Evolutionary conservation across 2,888 invertebrate species (phyloP).

Genomic region (Morpho deidamia): DNA sequence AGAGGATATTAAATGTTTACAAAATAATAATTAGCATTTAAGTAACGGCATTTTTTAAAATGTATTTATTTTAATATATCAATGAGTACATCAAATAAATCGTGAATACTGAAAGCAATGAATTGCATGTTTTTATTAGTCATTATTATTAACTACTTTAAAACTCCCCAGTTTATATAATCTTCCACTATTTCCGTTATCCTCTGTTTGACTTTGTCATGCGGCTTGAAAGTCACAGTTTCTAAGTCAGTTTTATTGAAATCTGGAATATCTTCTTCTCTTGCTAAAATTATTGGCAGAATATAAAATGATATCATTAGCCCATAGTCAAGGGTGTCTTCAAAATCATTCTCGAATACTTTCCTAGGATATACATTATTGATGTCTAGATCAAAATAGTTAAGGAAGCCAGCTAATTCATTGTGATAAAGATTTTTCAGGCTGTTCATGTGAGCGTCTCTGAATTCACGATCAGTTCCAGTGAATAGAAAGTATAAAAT

Average conservation of each 20-base stretch:
- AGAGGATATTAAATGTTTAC: no score
- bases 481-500: conserved; percentile 31
- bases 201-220: conserved; percentile 24
- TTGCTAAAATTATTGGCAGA: conserved; percentile 24
- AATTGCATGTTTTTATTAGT: no score
- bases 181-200: conserved; percentile 33
- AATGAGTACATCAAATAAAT: no score
- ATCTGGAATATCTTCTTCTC: conserved; percentile 26
- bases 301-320: conserved; percentile 18
- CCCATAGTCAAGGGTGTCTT: conserved; percentile 25
- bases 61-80: no score
- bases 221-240: conserved; percentile 15
- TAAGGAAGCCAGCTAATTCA: conserved; percentile 30
- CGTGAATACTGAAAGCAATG: no score
- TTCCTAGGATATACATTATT: conserved; percentile 25
- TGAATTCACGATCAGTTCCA: conserved; percentile 29
- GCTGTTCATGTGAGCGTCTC: conserved; percentile 31
- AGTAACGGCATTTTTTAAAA: no score
- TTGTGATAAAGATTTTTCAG: conserved; percentile 38
- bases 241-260: conserved; percentile 15
- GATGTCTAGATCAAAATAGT: conserved; percentile 34
- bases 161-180: conserved; percentile 33
- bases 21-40: no score
- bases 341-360: conserved; percentile 27
- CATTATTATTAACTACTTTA: conserved; percentile 17